phyloP scores from a whole-genome alignment of 2,888 invertebrate genomes.

The Morinoia aosen region DNA sequence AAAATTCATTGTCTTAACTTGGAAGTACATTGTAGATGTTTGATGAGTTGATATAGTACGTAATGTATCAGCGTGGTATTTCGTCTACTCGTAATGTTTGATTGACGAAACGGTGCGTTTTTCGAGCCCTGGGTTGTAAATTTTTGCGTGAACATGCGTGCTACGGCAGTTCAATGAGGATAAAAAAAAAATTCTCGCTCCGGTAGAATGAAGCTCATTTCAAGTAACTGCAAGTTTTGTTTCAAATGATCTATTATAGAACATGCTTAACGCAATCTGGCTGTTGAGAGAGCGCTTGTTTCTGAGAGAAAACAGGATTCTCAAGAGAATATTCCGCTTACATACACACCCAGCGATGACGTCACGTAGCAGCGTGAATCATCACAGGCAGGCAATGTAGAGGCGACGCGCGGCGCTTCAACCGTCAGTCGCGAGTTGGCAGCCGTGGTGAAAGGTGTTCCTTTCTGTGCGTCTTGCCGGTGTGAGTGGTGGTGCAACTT shows the following conservation, averaged over 20 bases:
- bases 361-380: conserved; percentile 39
- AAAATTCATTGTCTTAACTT: too few species aligned
- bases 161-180: neutral
- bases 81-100: neutral
- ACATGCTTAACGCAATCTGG: neutral
- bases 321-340: conserved; percentile 1
- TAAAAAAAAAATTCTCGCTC: neutral
- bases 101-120: neutral
- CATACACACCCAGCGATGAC: conserved; percentile 50
- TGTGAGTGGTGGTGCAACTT: conserved; percentile 45
- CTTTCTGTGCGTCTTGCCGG: neutral
- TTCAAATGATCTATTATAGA: neutral
- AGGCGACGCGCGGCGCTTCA: conserved; percentile 23
- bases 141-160: neutral
- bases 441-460: neutral
- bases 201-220: neutral
- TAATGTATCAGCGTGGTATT: too few species aligned
- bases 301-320: neutral
- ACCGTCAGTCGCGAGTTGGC: conserved; percentile 51
- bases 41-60: neutral
- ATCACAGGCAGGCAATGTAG: conserved; percentile 45
- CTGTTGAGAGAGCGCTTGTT: neutral
- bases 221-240: neutral
- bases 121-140: neutral
- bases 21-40: neutral